Conservation (phyloP, 2,797 vertebrate species). For the Sebastes steindachneri region DNA sequence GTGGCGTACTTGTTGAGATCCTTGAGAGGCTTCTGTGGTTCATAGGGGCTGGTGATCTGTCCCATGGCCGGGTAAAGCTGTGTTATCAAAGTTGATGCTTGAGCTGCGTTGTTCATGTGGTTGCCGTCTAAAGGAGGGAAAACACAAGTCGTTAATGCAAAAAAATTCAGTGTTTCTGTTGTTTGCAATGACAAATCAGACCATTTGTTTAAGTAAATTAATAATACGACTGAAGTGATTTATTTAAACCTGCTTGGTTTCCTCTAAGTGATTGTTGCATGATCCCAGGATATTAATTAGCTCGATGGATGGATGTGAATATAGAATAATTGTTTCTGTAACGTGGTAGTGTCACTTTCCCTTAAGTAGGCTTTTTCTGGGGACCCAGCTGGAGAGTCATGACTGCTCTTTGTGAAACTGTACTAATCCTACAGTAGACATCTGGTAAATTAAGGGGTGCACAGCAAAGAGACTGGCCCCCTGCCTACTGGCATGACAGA, state of each 20-base stretch:
- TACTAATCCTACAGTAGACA: slow-evolving; percentile 80
- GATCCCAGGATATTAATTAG: slow-evolving; percentile 12
- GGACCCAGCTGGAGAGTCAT: slow-evolving; percentile 70
- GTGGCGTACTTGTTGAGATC: slow-evolving; percentile 96
- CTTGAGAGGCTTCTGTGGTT: slow-evolving; percentile 88
- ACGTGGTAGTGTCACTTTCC: slow-evolving; percentile 39
- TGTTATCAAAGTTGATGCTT: slow-evolving; percentile 88
- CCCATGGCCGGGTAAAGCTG: slow-evolving; percentile 91
- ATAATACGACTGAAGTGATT: neutral
- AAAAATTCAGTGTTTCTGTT: neutral
- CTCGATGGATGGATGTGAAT: slow-evolving; percentile 34
- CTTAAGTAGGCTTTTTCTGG: slow-evolving; percentile 46
- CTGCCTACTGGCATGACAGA: slow-evolving; percentile 74
- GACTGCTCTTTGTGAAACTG: slow-evolving; percentile 66
- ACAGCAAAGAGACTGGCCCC: slow-evolving; percentile 71
- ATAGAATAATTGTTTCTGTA: slow-evolving; percentile 22
- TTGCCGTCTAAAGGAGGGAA: slow-evolving; percentile 82
- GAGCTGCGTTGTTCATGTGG: slow-evolving; percentile 92
- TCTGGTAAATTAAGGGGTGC: slow-evolving; percentile 82
- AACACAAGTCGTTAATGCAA: slow-evolving; percentile 11
- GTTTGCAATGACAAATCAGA: neutral
- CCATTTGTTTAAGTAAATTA: neutral
- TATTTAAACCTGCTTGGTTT: neutral
- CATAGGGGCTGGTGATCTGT: slow-evolving; percentile 91
- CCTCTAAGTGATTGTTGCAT: neutral